phyloP scores from a whole-genome alignment of 2,113 vertebrate genomes.

The Suncus etruscus region DNA sequence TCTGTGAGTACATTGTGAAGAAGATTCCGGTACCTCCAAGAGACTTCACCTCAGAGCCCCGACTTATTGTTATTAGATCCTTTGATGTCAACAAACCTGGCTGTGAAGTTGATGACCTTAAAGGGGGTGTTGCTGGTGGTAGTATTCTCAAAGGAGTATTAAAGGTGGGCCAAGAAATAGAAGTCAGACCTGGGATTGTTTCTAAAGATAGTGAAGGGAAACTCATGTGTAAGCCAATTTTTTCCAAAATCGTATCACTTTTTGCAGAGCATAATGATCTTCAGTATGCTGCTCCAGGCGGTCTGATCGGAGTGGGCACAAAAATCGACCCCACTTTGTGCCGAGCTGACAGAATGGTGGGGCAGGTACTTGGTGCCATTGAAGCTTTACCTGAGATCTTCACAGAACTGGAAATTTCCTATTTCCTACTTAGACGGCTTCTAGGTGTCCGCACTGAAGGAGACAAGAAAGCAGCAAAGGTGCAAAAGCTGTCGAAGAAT shows the following conservation, averaged over 20 bases:
- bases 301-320: constrained; percentile 78
- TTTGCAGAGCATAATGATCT: constrained; percentile 99
- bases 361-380: no score
- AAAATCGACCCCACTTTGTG: no score
- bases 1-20: constrained; percentile 98
- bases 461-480: constrained; percentile 99
- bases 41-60: constrained; percentile 97
- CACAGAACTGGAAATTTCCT: no score
- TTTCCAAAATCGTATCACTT: constrained; percentile 99
- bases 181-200: no score
- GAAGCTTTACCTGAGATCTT: no score
- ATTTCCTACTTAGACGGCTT: constrained; percentile 87
- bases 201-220: no score
- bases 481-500: constrained; percentile 93
- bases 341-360: no score
- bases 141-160: no score
- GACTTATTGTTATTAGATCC: constrained; percentile 84
- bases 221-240: constrained; percentile 95
- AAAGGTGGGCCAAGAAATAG: no score
- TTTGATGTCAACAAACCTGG: no score
- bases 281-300: constrained; percentile 97
- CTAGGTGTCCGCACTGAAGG: constrained; percentile 98
- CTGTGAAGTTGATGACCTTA: no score
- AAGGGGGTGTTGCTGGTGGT: no score
- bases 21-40: constrained; percentile 97